A percentile compares a stretch with the other conserved stretches of the same genome.
These are phyloP conservation scores for Thrips palmi DNA, from an alignment of 1,140 invertebrate species.

Conservation along the genomic window DNA sequence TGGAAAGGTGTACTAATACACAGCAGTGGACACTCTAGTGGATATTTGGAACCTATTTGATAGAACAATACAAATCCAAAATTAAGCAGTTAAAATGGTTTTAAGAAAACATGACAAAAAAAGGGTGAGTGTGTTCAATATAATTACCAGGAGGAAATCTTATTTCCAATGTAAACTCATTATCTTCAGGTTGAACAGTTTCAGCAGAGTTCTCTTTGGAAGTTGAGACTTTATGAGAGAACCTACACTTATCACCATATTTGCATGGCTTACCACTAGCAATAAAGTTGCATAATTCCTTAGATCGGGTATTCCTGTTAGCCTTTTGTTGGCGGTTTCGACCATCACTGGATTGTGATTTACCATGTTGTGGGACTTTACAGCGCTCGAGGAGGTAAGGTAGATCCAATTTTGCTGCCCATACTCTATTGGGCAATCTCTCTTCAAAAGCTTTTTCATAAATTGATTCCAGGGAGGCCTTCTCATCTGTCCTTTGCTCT, in stretches of 20 bases:
- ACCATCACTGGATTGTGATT: conserved; percentile 18
- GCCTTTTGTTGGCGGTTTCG: too few relatives aligned
- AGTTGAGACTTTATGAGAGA: conserved; percentile 41
- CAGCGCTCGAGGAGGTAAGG: conserved; percentile 44
- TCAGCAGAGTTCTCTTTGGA: conserved; percentile 20
- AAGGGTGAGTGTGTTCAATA: conserved; percentile 6
- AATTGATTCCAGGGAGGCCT: conserved; percentile 49
- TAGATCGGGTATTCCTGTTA: conserved; percentile 30
- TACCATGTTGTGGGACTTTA: conserved; percentile 28
- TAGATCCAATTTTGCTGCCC: conserved; percentile 42
- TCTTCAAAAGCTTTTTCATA: conserved; percentile 45
- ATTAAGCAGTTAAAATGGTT: conserved; percentile 7
- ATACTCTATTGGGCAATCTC: conserved; percentile 40
- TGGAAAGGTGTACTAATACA: conserved; percentile 38
- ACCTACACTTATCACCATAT: conserved; percentile 48
- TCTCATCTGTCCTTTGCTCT: conserved; percentile 45
- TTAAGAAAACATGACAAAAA: conserved; percentile 8
- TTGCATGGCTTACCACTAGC: conserved; percentile 42
- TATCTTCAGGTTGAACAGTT: conserved; percentile 21
- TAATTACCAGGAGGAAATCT: conserved; percentile 40
- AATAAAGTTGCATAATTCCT: conserved; percentile 46
- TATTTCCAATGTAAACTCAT: conserved; percentile 45
- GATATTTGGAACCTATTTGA: conserved; percentile 33
- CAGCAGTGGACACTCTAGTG: conserved; percentile 46
- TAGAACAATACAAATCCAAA: conserved; percentile 12